phyloP scores from a whole-genome alignment of 1,140 invertebrate species.

The Pseudomyrmex flavicornis region DNA sequence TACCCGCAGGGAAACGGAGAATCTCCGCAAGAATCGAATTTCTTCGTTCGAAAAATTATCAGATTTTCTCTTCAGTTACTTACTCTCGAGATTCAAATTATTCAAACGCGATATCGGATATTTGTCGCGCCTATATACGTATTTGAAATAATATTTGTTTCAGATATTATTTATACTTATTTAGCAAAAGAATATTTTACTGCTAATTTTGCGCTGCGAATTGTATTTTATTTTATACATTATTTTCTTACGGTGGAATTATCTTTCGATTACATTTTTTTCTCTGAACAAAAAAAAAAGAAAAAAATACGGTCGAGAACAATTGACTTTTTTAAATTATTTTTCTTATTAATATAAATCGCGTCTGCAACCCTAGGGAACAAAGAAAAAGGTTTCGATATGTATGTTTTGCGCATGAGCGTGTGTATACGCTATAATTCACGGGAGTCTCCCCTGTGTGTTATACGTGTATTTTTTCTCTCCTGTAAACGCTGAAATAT shows the following conservation, averaged over 20 bases:
- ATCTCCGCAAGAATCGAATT: slow-evolving; percentile 41
- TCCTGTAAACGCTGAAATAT: slow-evolving; percentile 2
- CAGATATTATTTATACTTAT: background rate
- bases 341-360: slow-evolving; percentile 42
- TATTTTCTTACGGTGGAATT: no score
- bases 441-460: background rate
- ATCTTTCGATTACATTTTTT: background rate
- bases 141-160: no score
- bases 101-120: background rate
- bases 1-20: slow-evolving; percentile 1
- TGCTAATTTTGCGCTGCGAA: background rate
- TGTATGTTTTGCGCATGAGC: background rate
- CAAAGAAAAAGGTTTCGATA: slow-evolving; percentile 23
- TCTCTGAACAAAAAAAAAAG: background rate
- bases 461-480: background rate
- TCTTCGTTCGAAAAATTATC: slow-evolving; percentile 22
- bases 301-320: background rate
- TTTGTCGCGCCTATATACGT: background rate
- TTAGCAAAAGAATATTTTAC: background rate
- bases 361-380: background rate
- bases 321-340: slow-evolving; percentile 4
- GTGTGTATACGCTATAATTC: background rate
- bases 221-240: no score
- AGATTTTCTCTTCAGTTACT: slow-evolving; percentile 18
- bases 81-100: slow-evolving; percentile 45